Percentiles rank a stretch among this genome's conserved stretches.
These are phyloP conservation scores for Tapirus terrestris DNA, from an alignment of 2,113 vertebrate genomes.

Conservation along the genomic window DNA sequence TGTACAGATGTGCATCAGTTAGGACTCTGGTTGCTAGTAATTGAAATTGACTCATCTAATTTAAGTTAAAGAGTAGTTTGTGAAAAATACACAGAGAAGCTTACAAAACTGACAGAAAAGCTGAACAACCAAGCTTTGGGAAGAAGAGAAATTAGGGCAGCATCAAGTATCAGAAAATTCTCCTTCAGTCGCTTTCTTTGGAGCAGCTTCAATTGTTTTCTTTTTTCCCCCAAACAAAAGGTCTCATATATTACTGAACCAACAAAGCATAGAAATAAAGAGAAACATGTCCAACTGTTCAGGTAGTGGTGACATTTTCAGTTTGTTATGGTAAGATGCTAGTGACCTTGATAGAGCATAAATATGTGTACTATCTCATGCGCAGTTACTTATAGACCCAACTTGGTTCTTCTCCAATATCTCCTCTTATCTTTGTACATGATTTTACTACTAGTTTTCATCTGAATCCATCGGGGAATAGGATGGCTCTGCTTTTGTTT, in stretches of 20 bases:
- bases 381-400: slow-evolving; percentile 88
- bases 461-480: slow-evolving; percentile 94
- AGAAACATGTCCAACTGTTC: not conserved
- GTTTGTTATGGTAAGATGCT: not conserved
- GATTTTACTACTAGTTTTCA: slow-evolving; percentile 96
- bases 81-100: not conserved
- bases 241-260: not conserved
- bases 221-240: not conserved
- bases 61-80: slow-evolving; percentile 15
- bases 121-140: not conserved
- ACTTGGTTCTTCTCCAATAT: slow-evolving; percentile 94
- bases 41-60: not conserved
- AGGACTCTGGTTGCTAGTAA: not conserved
- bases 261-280: not conserved
- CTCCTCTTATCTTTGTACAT: slow-evolving; percentile 96
- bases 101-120: not conserved
- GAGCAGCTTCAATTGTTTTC: not conserved
- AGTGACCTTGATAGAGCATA: not conserved
- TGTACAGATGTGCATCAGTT: not conserved
- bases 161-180: not conserved
- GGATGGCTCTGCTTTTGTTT: slow-evolving; percentile 96
- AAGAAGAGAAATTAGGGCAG: not conserved
- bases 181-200: not conserved
- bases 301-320: not conserved
- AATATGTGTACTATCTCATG: not conserved